A percentile compares a stretch with the other conserved stretches of the same genome.
These are phyloP conservation scores for Pachycephus smyrnensis DNA, from an alignment of 2,888 invertebrate genomes.

Conservation along the genomic window DNA sequence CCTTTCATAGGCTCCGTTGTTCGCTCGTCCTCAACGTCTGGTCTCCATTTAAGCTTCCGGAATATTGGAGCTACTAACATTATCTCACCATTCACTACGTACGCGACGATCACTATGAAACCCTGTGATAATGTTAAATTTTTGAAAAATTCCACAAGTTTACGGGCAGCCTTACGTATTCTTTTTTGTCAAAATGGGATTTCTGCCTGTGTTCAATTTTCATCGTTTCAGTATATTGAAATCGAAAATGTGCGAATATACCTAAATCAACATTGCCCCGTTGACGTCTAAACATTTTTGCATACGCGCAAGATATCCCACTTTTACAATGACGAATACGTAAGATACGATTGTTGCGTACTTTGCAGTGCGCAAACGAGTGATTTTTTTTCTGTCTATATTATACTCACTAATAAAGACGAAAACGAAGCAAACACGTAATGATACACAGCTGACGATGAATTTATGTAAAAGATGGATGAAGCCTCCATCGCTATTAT, in stretches of 20 bases:
- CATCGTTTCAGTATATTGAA: neutral
- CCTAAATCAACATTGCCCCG: neutral
- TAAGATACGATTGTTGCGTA: neutral
- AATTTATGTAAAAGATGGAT: conserved; percentile 76
- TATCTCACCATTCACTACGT: conserved; percentile 53
- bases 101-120: conserved; percentile 51
- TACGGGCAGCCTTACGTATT: neutral
- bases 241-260: neutral
- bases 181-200: neutral
- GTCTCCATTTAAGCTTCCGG: conserved; percentile 52
- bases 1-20: conserved; percentile 62
- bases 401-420: conserved; percentile 71
- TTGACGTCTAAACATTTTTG: neutral
- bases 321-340: neutral
- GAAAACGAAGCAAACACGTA: conserved; percentile 73
- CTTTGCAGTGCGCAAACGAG: neutral
- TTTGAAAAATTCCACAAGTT: conserved; percentile 2
- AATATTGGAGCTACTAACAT: conserved; percentile 49
- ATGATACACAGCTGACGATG: conserved; percentile 71
- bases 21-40: conserved; percentile 46
- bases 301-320: neutral
- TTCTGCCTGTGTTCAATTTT: neutral
- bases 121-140: conserved; percentile 43
- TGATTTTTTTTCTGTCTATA: neutral
- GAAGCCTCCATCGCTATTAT: conserved; percentile 73